A percentile compares a stretch with the other conserved stretches of the same genome.
These are phyloP conservation scores for Phengaris arion DNA, from an alignment of 2,888 invertebrate genomes.

Conservation along the genomic window DNA sequence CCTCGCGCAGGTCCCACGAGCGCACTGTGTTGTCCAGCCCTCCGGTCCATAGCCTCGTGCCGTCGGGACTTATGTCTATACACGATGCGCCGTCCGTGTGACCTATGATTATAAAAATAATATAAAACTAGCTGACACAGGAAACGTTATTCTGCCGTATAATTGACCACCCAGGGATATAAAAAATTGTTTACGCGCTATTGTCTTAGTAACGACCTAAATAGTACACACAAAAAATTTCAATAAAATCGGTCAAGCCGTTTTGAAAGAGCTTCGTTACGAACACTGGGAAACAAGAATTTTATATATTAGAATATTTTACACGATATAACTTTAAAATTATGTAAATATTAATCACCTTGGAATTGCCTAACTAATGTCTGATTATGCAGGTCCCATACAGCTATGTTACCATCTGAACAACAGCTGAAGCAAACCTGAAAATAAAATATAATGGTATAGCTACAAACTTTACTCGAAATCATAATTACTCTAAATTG, in stretches of 20 bases:
- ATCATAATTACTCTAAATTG: neutral
- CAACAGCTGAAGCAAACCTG: slow-evolving; percentile 98
- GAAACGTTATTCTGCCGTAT: no score
- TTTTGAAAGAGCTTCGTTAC: no score
- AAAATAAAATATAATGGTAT: slow-evolving; percentile 30
- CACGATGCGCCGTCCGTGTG: slow-evolving; percentile 99
- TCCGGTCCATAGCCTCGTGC: slow-evolving; percentile 93
- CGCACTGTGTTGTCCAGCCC: slow-evolving; percentile 98
- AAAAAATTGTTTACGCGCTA: no score
- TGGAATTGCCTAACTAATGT: slow-evolving; percentile 94
- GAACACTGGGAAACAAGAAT: no score
- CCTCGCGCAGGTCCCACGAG: slow-evolving; percentile 97
- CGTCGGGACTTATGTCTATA: slow-evolving; percentile 97
- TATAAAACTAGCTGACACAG: no score
- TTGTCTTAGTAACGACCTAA: no score
- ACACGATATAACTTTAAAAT: no score
- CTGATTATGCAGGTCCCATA: slow-evolving; percentile 96
- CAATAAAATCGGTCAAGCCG: no score
- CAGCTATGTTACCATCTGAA: slow-evolving; percentile 98
- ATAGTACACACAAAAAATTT: no score
- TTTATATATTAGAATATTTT: no score
- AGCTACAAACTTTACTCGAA: neutral
- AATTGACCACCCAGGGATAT: no score
- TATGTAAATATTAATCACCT: slow-evolving; percentile 62
- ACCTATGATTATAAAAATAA: slow-evolving; percentile 59